Evolutionary conservation across 2,113 vertebrate genomes (phyloP).

Genomic region (Corythaixoides concolor): DNA sequence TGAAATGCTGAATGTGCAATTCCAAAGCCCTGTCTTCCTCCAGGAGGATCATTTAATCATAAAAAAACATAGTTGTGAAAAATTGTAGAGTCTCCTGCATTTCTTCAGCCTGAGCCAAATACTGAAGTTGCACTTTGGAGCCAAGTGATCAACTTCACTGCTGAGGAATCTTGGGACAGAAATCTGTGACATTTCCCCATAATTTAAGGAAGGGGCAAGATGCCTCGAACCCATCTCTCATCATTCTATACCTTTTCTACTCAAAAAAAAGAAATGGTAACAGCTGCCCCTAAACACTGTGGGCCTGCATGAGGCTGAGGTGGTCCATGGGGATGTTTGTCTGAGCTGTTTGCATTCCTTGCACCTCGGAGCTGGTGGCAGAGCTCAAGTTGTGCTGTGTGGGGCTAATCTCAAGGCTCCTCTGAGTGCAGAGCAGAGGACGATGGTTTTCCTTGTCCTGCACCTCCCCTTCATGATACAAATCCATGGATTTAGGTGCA

Average conservation of each 20-base stretch:
- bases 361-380: not conserved
- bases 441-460: not conserved
- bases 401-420: not conserved
- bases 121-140: not conserved
- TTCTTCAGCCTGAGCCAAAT: not conserved
- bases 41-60: slow-evolving; percentile 20
- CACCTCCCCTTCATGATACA: not conserved
- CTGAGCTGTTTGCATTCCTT: not conserved
- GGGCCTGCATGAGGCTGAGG: not conserved
- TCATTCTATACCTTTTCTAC: not conserved
- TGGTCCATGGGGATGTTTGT: not conserved
- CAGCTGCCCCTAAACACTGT: not conserved
- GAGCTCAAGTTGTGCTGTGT: not conserved
- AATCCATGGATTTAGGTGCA: not conserved
- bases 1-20: not conserved
- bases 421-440: not conserved
- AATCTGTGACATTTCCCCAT: not conserved
- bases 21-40: not conserved
- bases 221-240: not conserved
- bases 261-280: not conserved
- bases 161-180: slow-evolving; percentile 9
- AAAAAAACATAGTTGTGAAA: not conserved
- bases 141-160: not conserved
- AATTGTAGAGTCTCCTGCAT: not conserved
- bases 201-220: not conserved